These are phyloP conservation scores for Argynnis bischoffii DNA, from an alignment of 2,888 invertebrate species.

Conservation along the genomic window DNA sequence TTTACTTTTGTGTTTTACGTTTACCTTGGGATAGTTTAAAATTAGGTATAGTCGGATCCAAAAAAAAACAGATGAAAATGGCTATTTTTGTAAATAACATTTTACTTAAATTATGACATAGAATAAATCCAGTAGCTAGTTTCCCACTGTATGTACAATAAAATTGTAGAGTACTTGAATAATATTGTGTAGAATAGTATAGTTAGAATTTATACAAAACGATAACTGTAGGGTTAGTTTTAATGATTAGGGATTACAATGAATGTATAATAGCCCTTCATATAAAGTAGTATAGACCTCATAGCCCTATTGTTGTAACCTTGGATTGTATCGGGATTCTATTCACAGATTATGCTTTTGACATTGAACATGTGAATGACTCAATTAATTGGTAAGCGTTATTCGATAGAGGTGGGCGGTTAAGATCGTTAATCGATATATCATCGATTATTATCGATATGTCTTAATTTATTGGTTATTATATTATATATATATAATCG, in stretches of 20 bases:
- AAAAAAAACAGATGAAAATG: constrained; percentile 64
- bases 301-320: constrained; percentile 60
- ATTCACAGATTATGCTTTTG: neutral
- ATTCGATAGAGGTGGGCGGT: neutral
- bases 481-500: too few relatives aligned
- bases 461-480: too few relatives aligned
- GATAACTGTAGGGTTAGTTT: constrained; percentile 70
- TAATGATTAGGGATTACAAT: constrained; percentile 66
- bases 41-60: constrained; percentile 63
- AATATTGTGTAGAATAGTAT: constrained; percentile 59
- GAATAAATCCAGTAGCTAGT: constrained; percentile 77
- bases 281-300: constrained; percentile 61
- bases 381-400: neutral
- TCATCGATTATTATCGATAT: too few relatives aligned
- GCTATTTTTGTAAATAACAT: constrained; percentile 81
- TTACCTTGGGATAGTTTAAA: constrained; percentile 54
- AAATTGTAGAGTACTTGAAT: constrained; percentile 77
- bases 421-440: too few relatives aligned
- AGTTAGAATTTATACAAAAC: constrained; percentile 81
- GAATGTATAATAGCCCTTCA: constrained; percentile 71
- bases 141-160: constrained; percentile 74
- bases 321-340: constrained; percentile 41
- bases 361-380: neutral
- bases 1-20: constrained; percentile 37
- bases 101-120: constrained; percentile 79